These are phyloP conservation scores for Pristionchus exspectatus DNA, from an alignment of 2,888 invertebrate genomes.

Conservation along the genomic window DNA sequence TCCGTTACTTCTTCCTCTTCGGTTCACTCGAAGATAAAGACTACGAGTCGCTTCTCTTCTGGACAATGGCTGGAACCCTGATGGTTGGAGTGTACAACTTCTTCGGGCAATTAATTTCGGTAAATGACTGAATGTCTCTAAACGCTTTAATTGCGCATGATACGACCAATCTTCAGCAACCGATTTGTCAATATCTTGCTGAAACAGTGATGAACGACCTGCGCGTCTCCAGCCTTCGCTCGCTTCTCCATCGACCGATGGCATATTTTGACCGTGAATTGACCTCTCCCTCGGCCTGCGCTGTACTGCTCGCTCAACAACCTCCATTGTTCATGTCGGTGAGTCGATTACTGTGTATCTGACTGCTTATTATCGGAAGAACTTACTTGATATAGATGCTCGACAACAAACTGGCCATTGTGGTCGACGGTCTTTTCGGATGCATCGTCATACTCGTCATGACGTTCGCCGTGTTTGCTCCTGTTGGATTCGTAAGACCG, in stretches of 20 bases:
- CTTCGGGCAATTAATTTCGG: neutral
- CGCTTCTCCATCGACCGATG: neutral
- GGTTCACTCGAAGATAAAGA: conserved; percentile 24
- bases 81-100: conserved; percentile 8
- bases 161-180: neutral
- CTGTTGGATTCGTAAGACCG: neutral
- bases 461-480: neutral
- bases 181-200: neutral
- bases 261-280: neutral
- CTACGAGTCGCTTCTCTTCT: neutral
- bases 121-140: neutral
- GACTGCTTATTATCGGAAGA: too few species aligned
- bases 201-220: conserved; percentile 6
- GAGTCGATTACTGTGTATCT: too few species aligned
- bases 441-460: neutral
- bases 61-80: neutral
- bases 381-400: too few species aligned
- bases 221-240: neutral
- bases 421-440: neutral
- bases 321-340: neutral
- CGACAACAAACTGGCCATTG: neutral
- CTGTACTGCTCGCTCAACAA: neutral
- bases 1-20: conserved; percentile 1
- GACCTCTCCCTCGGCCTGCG: neutral
- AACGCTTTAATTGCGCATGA: neutral